These are phyloP conservation scores for Prionace glauca DNA, from an alignment of 2,797 vertebrate genomes.

Conservation along the genomic window DNA sequence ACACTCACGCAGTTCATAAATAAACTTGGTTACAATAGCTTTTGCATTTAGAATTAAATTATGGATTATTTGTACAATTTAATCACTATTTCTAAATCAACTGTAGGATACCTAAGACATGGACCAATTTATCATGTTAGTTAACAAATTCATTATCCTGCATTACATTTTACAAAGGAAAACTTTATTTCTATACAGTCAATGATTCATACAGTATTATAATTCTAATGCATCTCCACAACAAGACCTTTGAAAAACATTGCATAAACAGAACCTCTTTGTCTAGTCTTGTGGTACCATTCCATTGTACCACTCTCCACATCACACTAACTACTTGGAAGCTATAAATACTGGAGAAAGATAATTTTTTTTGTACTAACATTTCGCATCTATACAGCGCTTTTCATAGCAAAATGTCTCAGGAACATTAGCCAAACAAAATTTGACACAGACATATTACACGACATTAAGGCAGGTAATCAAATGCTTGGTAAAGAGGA, in stretches of 20 bases:
- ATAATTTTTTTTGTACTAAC: background rate
- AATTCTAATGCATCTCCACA: background rate
- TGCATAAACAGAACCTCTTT: background rate
- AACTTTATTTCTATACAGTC: background rate
- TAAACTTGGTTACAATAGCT: background rate
- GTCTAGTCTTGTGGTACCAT: background rate
- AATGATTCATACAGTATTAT: background rate
- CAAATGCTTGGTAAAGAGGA: background rate
- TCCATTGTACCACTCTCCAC: background rate
- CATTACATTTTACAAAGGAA: background rate
- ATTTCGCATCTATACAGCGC: background rate
- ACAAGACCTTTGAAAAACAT: background rate
- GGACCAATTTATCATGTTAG: background rate
- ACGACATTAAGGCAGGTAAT: background rate
- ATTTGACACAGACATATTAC: background rate
- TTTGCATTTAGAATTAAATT: conserved; percentile 17
- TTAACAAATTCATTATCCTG: background rate
- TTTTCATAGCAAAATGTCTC: background rate
- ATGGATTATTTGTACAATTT: background rate
- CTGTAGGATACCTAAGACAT: background rate
- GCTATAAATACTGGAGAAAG: background rate
- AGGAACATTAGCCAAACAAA: background rate
- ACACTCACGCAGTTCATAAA: background rate
- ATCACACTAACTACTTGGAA: background rate
- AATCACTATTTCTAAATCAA: background rate